These are phyloP conservation scores for Sinopyrophorus schimmeli DNA, from an alignment of 2,888 invertebrate species.

Conservation along the genomic window DNA sequence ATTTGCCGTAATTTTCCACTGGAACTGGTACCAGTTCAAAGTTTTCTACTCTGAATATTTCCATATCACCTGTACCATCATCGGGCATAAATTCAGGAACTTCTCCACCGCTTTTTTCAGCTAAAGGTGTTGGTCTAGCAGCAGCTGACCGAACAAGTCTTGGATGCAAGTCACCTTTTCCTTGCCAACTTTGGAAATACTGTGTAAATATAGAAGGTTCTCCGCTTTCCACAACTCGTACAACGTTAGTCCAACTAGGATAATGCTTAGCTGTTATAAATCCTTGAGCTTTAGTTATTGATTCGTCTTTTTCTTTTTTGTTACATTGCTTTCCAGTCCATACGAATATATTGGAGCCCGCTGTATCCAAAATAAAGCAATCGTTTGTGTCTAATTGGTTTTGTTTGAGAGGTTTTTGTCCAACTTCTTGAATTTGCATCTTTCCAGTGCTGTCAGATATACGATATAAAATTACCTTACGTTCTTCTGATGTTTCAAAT, in stretches of 20 bases:
- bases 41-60: conserved; percentile 58
- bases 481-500: conserved; percentile 70
- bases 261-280: conserved; percentile 69
- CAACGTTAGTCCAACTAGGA: conserved; percentile 76
- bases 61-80: conserved; percentile 64
- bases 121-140: conserved; percentile 45
- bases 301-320: conserved; percentile 71
- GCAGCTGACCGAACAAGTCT: conserved; percentile 53
- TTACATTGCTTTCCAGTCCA: conserved; percentile 83
- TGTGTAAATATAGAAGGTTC: conserved; percentile 89
- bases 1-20: conserved; percentile 56
- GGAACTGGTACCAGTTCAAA: conserved; percentile 56
- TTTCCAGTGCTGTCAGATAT: conserved; percentile 71
- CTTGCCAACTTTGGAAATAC: conserved; percentile 81
- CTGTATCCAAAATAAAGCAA: conserved; percentile 79
- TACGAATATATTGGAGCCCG: conserved; percentile 76
- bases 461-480: conserved; percentile 67
- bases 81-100: conserved; percentile 78
- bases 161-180: conserved; percentile 64
- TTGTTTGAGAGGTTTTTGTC: conserved; percentile 72
- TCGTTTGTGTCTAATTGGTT: conserved; percentile 74
- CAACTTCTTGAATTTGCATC: conserved; percentile 67
- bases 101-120: conserved; percentile 61
- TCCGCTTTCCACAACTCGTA: conserved; percentile 77
- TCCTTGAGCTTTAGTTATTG: conserved; percentile 73